Evolutionary conservation across 1,140 invertebrate genomes (phyloP), one percentile per base, ranked within the genome.

Genomic region (Camponotus vicinus): DNA sequence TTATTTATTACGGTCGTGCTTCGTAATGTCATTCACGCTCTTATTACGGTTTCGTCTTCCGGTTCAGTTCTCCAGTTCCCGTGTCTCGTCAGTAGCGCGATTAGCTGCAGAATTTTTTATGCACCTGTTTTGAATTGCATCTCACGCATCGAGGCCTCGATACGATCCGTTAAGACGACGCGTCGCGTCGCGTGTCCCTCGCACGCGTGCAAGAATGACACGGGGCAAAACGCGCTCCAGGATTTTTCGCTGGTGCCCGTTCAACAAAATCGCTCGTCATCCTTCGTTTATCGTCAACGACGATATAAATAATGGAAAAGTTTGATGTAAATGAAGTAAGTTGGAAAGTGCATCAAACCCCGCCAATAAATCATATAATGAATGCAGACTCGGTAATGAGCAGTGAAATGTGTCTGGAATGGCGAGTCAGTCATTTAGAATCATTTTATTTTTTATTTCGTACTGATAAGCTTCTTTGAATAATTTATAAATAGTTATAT

Each of bases 81-180:
- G 42, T 7, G 42, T 76, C 42, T 64, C 55, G 42, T 70, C 45
- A 40, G 11, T 8, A 40, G 18, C 37, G 59, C 57, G 83, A 86
- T 88, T 82, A 82, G 42, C 73, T 61, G 59, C 45, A 70, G 71
- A 83, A 89, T 86, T 89, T 52, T 86, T 78, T 82, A 86, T 78
- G 59, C 64, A 86, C 85, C 84, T 89, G 85, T 86, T 85, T 73
- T 89, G 75, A 76, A 82, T 86, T 88, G 75, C 76, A 49, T 80
- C 63, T 86, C 75, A 49, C 79, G 76, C 57, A 52, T 80, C 73
- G 32, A n/a, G 21, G 52, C 3, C 49, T 52, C 49, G 9, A 63
- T 42, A 49, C 55, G 63, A 42, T 61, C 69, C 86, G 75, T 88
- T 80, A 88, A 75, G 13, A 79, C 73, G 67, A 73, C 27, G 27